A percentile compares a stretch with the other conserved stretches of the same genome.
Evolutionary conservation across 37 sponge, comb jelly and placozoan genomes (phyloP).

Genomic region (Beroe forskalii): DNA sequence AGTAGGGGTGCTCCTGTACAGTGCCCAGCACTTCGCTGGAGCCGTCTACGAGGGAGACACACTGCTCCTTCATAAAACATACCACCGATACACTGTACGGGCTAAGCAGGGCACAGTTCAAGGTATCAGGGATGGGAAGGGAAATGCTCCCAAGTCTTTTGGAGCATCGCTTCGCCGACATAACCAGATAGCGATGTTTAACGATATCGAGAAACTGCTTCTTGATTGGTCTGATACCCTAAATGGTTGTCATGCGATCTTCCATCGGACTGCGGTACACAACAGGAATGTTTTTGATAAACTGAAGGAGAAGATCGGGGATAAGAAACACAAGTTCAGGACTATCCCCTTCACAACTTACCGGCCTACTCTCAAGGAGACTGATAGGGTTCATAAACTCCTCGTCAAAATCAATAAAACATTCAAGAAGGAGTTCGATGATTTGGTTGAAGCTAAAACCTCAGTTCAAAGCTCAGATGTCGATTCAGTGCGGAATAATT

Average conservation of each 20-base stretch:
- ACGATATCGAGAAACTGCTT: slow-evolving; percentile 77
- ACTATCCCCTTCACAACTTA: slow-evolving; percentile 80
- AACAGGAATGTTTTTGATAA: slow-evolving; percentile 58
- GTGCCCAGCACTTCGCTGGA: slow-evolving; percentile 85
- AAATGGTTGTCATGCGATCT: slow-evolving; percentile 68
- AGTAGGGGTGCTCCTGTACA: slow-evolving; percentile 47
- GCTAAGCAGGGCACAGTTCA: slow-evolving; percentile 94
- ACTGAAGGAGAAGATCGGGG: slow-evolving; percentile 62
- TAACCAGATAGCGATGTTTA: slow-evolving; percentile 27
- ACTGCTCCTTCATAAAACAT: slow-evolving; percentile 86
- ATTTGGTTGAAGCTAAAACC: background rate
- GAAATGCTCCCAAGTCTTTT: slow-evolving; percentile 77
- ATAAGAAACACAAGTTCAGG: slow-evolving; percentile 68
- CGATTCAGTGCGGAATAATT: background rate
- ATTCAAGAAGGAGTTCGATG: slow-evolving; percentile 22
- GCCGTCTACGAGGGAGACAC: slow-evolving; percentile 84
- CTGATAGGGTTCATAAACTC: slow-evolving; percentile 69
- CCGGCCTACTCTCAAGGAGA: slow-evolving; percentile 87
- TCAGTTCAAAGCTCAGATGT: background rate
- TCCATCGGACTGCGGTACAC: slow-evolving; percentile 74
- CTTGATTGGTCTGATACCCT: slow-evolving; percentile 70
- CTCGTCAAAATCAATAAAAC: slow-evolving; percentile 63
- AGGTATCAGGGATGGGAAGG: slow-evolving; percentile 79
- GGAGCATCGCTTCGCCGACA: slow-evolving; percentile 1
- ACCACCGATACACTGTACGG: slow-evolving; percentile 93